These are phyloP conservation scores for Cactoblastis cactorum DNA, from an alignment of 2,888 invertebrate species.

Conservation along the genomic window DNA sequence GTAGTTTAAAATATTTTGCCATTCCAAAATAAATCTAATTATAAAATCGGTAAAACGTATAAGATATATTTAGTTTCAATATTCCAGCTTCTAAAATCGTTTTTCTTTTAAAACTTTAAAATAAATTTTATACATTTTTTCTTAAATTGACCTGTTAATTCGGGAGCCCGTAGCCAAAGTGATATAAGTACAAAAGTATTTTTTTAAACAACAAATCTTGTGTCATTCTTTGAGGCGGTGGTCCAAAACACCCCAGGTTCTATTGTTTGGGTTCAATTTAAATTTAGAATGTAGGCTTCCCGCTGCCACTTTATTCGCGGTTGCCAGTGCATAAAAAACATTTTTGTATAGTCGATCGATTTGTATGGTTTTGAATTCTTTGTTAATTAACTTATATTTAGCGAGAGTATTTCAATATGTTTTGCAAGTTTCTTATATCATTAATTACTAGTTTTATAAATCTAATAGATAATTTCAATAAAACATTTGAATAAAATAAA, in stretches of 20 bases:
- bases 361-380: background rate
- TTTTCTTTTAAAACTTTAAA: background rate
- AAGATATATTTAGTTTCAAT: no score
- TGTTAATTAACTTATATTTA: constrained; percentile 8
- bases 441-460: no score
- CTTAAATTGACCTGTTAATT: constrained; percentile 48
- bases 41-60: no score
- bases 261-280: constrained; percentile 67
- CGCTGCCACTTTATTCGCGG: constrained; percentile 70
- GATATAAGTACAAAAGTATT: constrained; percentile 42
- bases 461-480: no score
- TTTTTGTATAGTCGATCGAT: constrained; percentile 25
- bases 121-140: no score
- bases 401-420: background rate
- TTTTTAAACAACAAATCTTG: constrained; percentile 46
- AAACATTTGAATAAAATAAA: no score
- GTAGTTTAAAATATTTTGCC: no score
- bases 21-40: no score
- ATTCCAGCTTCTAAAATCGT: background rate
- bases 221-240: constrained; percentile 57
- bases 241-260: constrained; percentile 57
- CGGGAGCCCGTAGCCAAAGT: constrained; percentile 57
- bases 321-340: constrained; percentile 62
- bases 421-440: background rate
- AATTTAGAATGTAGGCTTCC: constrained; percentile 65